Base-by-base conservation (phyloP, 2,888 invertebrate genomes). In the Chouioia cunea region DNA sequence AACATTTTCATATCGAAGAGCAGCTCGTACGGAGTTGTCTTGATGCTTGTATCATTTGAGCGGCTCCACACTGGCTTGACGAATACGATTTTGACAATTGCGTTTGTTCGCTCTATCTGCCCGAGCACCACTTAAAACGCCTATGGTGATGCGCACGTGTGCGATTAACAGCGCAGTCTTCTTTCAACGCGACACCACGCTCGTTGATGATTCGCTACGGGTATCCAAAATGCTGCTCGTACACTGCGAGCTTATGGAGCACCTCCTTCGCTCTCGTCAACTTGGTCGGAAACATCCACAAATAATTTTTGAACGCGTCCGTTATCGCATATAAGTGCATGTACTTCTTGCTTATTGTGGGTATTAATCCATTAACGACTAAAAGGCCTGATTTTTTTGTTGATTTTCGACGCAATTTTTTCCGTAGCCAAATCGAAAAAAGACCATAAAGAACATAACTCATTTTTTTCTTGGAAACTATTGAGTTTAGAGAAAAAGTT, bases 291-390 rank as follows among this genome's bases (percentile, higher is more conserved):
- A 47, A 52, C 3, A 52, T 3, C 52, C 4, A 18, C 52, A 15
- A 12, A 47, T 47, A 20, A 6, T 54, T 54, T 4, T 6, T 20
- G 15, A 54, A 54, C 14, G 4, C 48, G 23, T 52, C 63, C 6
- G 50, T 20, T 18, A 62, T 22, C 12, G 43, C 50, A 14, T 52
- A 27, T 3, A 63, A 15, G 36, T 63, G 16, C 16, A 4, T 27
- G n/a, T 63, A 63, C 8, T 52, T 52, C 3, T 63, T 63, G 15
- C 36, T 52, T 8, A 44, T 64, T 16, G 20, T 76, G n/a, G n/a
- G n/a, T n/a, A n/a, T n/a, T n/a, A n/a, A n/a, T n/a, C n/a, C n/a
- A n/a, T n/a, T n/a, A n/a, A n/a, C n/a, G n/a, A n/a, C n/a, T n/a
- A n/a, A n/a, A n/a, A n/a, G n/a, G n/a, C n/a, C n/a, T n/a, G n/a